Conservation (phyloP, 2,113 vertebrate species). For the Phoenicopterus ruber region DNA sequence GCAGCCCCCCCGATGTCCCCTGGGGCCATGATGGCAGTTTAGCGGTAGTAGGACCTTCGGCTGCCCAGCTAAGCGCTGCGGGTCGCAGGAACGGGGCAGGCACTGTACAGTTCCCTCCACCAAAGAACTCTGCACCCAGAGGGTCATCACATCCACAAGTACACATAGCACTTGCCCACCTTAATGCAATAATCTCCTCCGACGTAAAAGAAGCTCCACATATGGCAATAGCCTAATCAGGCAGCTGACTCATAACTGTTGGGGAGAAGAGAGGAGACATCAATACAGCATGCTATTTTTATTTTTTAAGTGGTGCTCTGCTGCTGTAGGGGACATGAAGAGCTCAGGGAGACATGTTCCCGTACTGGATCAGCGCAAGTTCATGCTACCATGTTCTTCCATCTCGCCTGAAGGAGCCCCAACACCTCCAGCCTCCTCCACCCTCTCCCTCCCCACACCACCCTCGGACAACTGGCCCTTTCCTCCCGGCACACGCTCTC, state of each 20-base stretch:
- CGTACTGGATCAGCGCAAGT: background rate
- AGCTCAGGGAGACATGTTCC: background rate
- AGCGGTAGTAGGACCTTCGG: background rate
- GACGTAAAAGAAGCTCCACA: background rate
- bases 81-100: background rate
- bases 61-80: background rate
- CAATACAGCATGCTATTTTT: conserved; percentile 2
- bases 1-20: background rate
- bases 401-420: background rate
- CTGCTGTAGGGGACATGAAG: background rate
- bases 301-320: background rate
- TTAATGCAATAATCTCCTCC: background rate
- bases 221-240: background rate
- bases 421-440: background rate
- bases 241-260: background rate
- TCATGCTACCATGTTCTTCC: background rate
- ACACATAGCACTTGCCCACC: background rate
- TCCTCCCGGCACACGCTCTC: background rate
- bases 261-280: background rate
- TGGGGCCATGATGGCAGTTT: background rate
- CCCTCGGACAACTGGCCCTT: background rate
- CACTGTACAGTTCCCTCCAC: background rate
- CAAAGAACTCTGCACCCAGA: rapidly evolving
- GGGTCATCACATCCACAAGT: background rate
- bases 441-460: background rate